These are phyloP conservation scores for Ceratina japonica DNA, from an alignment of 1,140 invertebrate genomes.

Conservation along the genomic window DNA sequence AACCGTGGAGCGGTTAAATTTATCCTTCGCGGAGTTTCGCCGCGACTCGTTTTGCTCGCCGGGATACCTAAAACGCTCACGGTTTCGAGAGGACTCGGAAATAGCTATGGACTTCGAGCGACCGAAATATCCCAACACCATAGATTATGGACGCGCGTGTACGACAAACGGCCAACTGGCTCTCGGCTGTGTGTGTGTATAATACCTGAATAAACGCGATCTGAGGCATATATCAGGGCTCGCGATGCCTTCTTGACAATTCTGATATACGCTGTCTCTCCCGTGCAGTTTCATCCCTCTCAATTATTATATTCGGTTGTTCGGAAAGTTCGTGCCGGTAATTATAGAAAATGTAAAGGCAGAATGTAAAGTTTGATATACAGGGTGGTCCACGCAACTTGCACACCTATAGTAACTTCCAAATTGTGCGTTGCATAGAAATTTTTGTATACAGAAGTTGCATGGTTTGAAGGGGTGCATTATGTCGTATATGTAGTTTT, in stretches of 20 bases:
- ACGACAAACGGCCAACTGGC: background rate
- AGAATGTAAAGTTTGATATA: no score
- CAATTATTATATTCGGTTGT: no score
- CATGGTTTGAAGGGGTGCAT: no score
- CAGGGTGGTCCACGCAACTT: no score
- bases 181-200: background rate
- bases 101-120: constrained; percentile 63
- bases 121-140: constrained; percentile 62
- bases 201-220: constrained; percentile 20
- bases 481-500: no score
- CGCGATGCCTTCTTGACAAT: background rate
- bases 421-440: no score
- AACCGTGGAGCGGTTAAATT: constrained; percentile 62
- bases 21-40: constrained; percentile 65
- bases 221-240: constrained; percentile 13
- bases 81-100: constrained; percentile 67
- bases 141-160: constrained; percentile 39
- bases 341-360: no score
- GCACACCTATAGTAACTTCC: no score
- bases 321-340: no score
- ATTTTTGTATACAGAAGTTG: no score
- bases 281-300: background rate
- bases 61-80: constrained; percentile 63
- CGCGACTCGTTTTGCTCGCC: constrained; percentile 58
- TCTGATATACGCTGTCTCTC: constrained; percentile 13